Evolutionary conservation across 1,140 invertebrate species (phyloP).

Genomic region (Apis cerana): DNA sequence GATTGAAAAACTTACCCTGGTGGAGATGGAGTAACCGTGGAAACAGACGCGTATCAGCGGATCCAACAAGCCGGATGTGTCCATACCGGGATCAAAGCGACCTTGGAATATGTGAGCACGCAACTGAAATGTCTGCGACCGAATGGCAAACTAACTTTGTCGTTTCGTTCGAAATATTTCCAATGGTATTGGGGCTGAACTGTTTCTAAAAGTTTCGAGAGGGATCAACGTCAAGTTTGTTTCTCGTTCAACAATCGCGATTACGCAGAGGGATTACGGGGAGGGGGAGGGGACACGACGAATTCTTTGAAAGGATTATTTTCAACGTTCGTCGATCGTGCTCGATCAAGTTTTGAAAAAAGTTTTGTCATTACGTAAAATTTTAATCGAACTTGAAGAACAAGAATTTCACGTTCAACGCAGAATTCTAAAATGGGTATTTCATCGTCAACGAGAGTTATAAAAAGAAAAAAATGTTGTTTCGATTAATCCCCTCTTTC

Average conservation of each 20-base stretch:
- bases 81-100: conserved; percentile 81
- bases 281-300: neutral
- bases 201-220: neutral
- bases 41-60: conserved; percentile 81
- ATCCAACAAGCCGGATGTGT: conserved; percentile 81
- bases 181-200: neutral
- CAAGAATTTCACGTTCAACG: no score
- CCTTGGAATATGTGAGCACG: conserved; percentile 85
- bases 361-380: no score
- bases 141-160: neutral
- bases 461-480: no score
- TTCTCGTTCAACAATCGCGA: neutral
- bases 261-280: neutral
- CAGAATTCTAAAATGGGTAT: no score
- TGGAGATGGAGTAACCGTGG: conserved; percentile 73
- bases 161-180: neutral
- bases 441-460: no score
- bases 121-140: conserved; percentile 80
- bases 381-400: no score
- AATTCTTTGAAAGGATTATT: neutral
- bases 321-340: no score
- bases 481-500: no score
- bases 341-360: no score
- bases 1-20: conserved; percentile 64
- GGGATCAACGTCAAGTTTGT: conserved; percentile 1